These are phyloP conservation scores for Pemphredon lugubris DNA, from an alignment of 2,888 invertebrate species.

Conservation along the genomic window DNA sequence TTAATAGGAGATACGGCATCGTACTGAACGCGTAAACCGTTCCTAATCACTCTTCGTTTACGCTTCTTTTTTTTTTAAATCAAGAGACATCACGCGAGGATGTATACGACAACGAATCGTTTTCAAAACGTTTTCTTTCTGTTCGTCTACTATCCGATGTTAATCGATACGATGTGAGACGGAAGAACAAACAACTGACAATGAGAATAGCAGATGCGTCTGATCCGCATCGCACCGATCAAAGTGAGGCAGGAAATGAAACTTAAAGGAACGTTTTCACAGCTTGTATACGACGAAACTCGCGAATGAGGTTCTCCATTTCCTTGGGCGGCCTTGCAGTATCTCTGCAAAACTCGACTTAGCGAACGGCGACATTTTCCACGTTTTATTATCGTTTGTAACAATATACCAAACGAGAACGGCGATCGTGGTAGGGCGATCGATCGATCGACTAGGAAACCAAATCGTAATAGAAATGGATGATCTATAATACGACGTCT, in stretches of 20 bases:
- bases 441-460: slow-evolving; percentile 38
- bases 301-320: slow-evolving; percentile 26
- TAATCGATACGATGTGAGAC: too few species aligned
- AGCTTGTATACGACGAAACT: too few species aligned
- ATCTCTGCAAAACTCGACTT: slow-evolving; percentile 55
- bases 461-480: slow-evolving; percentile 54
- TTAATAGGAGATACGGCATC: slow-evolving; percentile 54
- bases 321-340: slow-evolving; percentile 58
- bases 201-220: too few species aligned
- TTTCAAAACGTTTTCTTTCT: too few species aligned
- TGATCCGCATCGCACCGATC: too few species aligned
- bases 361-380: slow-evolving; percentile 56
- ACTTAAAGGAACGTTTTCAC: too few species aligned
- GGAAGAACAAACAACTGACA: too few species aligned
- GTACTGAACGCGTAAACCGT: slow-evolving; percentile 67
- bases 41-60: slow-evolving; percentile 68
- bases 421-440: slow-evolving; percentile 45
- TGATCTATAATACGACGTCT: slow-evolving; percentile 48
- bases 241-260: too few species aligned
- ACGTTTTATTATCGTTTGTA: slow-evolving; percentile 60
- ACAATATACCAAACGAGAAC: slow-evolving; percentile 52
- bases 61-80: slow-evolving; percentile 59
- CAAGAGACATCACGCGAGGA: slow-evolving; percentile 22
- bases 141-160: too few species aligned
- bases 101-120: slow-evolving; percentile 23